A percentile compares a stretch with the other conserved stretches of the same genome.
These are phyloP conservation scores for Antrozous pallidus DNA, from an alignment of 2,797 vertebrate genomes.

Conservation along the genomic window DNA sequence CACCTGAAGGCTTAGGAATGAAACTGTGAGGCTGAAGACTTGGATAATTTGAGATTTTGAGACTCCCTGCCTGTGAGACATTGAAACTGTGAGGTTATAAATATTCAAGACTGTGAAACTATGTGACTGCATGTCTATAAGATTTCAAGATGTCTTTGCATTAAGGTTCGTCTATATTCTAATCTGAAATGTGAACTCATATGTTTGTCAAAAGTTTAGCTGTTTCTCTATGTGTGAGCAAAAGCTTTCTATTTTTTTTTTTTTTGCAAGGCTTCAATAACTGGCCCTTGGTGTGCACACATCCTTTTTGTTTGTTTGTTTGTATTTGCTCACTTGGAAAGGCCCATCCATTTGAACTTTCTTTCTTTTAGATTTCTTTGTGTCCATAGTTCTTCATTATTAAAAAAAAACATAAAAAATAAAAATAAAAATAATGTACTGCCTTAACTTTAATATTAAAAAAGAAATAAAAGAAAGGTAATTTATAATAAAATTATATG, in stretches of 20 bases:
- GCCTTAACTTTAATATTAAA: background rate
- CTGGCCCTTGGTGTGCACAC: background rate
- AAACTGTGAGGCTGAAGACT: background rate
- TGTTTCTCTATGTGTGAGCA: background rate
- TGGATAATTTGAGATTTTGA: background rate
- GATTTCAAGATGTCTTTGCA: background rate
- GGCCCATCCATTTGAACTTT: background rate
- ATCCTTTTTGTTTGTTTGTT: background rate
- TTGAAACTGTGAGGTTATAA: background rate
- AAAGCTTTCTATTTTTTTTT: background rate
- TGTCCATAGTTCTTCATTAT: background rate
- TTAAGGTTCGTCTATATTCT: background rate
- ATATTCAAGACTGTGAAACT: background rate
- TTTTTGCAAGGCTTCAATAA: background rate
- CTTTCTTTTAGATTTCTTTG: background rate
- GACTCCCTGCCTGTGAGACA: background rate
- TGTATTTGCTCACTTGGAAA: background rate
- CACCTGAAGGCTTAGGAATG: background rate
- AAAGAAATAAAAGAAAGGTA: too few relatives aligned
- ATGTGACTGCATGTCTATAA: background rate
- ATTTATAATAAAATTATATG: too few relatives aligned
- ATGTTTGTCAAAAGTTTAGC: background rate
- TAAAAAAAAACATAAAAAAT: too few relatives aligned
- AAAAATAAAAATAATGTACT: background rate
- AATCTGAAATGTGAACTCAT: background rate